Evolutionary conservation across 2,797 vertebrate genomes (phyloP).

Genomic region (Sebastes vulpes): DNA sequence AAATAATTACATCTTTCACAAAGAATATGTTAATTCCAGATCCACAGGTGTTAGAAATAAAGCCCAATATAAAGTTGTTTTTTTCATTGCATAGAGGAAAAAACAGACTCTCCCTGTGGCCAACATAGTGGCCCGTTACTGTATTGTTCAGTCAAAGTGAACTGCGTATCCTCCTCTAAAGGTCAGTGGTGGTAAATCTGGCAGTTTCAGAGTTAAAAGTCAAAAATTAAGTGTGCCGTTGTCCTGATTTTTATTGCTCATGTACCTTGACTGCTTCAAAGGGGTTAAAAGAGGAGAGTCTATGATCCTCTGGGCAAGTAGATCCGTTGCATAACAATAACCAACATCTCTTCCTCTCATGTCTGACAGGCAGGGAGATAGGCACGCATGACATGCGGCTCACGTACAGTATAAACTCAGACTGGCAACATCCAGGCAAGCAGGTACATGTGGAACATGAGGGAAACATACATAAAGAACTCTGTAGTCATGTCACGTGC

Average conservation of each 20-base stretch:
- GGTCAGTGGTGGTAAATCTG: neutral
- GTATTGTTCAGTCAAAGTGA: neutral
- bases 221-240: neutral
- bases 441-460: constrained; percentile 46
- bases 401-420: neutral
- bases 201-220: neutral
- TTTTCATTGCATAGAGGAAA: neutral
- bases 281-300: neutral
- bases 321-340: constrained; percentile 16
- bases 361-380: constrained; percentile 1
- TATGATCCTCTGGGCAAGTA: neutral
- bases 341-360: neutral
- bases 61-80: neutral
- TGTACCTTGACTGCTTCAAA: neutral
- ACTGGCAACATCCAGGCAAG: constrained; percentile 48
- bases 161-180: neutral
- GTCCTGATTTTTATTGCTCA: neutral
- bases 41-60: neutral
- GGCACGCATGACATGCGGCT: constrained; percentile 12
- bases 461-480: constrained; percentile 21
- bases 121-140: neutral
- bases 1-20: neutral
- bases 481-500: neutral
- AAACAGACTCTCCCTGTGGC: neutral
- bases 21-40: neutral